Percentiles rank a stretch among this genome's conserved stretches.
phyloP scores from a whole-genome alignment of 2,888 invertebrate genomes.

The Bruchidius siliquastri region DNA sequence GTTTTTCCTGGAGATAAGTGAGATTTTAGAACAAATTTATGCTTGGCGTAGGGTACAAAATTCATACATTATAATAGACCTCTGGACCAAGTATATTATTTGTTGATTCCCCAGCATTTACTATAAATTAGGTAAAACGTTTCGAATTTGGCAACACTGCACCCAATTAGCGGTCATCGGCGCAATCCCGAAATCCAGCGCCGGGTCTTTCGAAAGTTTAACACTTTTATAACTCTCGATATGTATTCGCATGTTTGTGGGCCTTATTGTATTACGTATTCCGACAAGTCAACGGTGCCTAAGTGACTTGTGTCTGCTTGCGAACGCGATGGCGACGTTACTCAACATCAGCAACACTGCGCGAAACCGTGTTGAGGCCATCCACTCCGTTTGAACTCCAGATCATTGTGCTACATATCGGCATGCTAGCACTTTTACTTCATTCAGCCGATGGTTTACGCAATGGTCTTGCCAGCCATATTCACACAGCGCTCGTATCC shows the following conservation, averaged over 20 bases:
- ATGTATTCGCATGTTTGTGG: background rate
- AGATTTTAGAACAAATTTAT: too few species aligned
- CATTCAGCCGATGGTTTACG: conserved; percentile 29
- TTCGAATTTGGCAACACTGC: too few species aligned
- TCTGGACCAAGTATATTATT: too few species aligned
- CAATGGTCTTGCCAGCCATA: conserved; percentile 11
- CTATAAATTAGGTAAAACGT: too few species aligned
- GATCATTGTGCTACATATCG: conserved; percentile 32
- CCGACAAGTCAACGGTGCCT: background rate
- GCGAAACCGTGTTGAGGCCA: conserved; percentile 44
- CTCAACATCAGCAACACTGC: conserved; percentile 37
- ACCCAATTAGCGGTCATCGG: too few species aligned
- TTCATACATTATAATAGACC: too few species aligned
- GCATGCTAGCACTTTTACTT: conserved; percentile 31
- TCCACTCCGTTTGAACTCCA: conserved; percentile 33
- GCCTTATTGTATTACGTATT: background rate
- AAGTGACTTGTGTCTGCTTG: background rate
- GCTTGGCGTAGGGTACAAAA: too few species aligned
- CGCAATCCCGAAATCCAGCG: too few species aligned
- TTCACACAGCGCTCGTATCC: background rate
- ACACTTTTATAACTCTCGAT: background rate
- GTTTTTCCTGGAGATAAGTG: too few species aligned
- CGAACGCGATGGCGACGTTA: conserved; percentile 22
- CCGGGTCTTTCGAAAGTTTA: background rate
- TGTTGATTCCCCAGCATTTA: too few species aligned